A percentile compares a stretch with the other conserved stretches of the same genome.
Conservation (phyloP, 2,113 vertebrate species). For the cat (Felis catus) region F.catus_Fca126_mat1.0 CM031414.1:40563501-40564000, state of each 20-base stretch:
- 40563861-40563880: neutral
- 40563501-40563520: neutral
- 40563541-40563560: neutral
- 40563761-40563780: neutral
- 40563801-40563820: neutral
- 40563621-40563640: conserved; percentile 24
- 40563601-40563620: neutral
- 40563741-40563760: neutral
- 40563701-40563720: neutral
- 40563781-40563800: neutral
- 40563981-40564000: neutral
- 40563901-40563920: neutral
- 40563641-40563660: neutral
- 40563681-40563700: conserved; percentile 1
- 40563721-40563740: neutral
- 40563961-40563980: neutral
- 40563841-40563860: neutral
- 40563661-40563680: neutral
- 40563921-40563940: neutral
- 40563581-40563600: neutral
- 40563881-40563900: neutral
- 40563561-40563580: neutral
- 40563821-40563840: neutral
- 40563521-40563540: neutral
- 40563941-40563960: neutral